phyloP scores from a whole-genome alignment of 92 coral and sea anemone genomes.

The Hydrozoanthus gracilis region DNA sequence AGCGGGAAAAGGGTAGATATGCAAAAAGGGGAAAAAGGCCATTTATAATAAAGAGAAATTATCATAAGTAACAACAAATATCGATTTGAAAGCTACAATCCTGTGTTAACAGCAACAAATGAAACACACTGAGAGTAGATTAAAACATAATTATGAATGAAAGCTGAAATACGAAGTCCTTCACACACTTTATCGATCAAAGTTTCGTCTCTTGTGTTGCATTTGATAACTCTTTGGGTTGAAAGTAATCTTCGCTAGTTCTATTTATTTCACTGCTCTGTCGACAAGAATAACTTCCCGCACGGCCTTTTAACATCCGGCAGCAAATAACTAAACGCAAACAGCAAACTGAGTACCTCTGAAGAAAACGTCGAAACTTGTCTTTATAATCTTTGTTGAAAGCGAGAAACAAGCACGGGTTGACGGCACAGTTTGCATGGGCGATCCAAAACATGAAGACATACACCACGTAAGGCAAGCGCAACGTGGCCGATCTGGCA shows the following conservation, averaged over 20 bases:
- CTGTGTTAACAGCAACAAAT: no score
- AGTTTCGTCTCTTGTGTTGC: constrained; percentile 13
- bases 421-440: constrained; percentile 35
- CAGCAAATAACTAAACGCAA: not conserved
- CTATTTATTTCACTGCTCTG: not conserved
- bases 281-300: not conserved
- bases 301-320: not conserved
- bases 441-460: constrained; percentile 37
- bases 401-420: constrained; percentile 32
- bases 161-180: no score
- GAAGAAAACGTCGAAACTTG: not conserved
- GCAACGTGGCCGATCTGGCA: not conserved
- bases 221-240: not conserved
- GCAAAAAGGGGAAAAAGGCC: no score
- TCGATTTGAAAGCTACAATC: no score
- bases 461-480: constrained; percentile 20
- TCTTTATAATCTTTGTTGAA: constrained; percentile 22
- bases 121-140: no score
- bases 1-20: no score
- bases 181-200: not conserved
- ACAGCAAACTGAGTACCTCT: not conserved
- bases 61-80: no score
- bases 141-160: no score
- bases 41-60: no score
- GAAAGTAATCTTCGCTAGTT: not conserved